Evolutionary conservation across 2,797 vertebrate genomes (phyloP).

Genomic region (Sebastes diploproa): DNA sequence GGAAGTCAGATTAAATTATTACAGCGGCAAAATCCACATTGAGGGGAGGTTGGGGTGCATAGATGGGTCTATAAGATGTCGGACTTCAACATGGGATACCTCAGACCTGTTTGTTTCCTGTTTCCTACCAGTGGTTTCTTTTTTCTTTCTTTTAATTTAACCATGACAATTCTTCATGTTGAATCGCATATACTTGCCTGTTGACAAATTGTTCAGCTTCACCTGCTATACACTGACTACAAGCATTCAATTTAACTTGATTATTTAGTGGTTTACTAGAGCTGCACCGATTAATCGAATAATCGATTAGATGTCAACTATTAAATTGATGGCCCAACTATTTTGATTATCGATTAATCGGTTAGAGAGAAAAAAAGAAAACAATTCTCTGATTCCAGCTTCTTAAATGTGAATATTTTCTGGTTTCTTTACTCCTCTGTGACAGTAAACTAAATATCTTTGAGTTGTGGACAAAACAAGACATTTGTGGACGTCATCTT

Average conservation of each 20-base stretch:
- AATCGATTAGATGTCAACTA: no score
- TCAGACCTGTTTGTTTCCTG: background rate
- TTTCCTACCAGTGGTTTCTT: background rate
- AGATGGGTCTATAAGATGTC: background rate
- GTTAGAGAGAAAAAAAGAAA: no score
- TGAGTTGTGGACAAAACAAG: no score
- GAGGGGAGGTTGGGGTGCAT: background rate
- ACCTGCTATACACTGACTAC: background rate
- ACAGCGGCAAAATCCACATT: background rate
- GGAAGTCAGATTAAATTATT: background rate
- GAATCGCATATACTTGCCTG: background rate
- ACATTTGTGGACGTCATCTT: no score
- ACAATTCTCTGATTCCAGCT: no score
- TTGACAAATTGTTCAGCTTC: background rate
- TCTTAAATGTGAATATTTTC: no score
- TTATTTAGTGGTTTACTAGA: background rate
- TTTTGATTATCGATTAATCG: no score
- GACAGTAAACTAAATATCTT: no score
- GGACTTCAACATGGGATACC: background rate
- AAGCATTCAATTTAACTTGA: background rate
- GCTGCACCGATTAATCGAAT: background rate
- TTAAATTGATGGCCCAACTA: no score
- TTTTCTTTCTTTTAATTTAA: background rate
- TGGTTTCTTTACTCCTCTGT: no score
- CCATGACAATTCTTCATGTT: background rate